Percentiles rank a stretch among this genome's conserved stretches.
Evolutionary conservation across 2,797 vertebrate species (phyloP).

Genomic region (Danionella dracula): DNA sequence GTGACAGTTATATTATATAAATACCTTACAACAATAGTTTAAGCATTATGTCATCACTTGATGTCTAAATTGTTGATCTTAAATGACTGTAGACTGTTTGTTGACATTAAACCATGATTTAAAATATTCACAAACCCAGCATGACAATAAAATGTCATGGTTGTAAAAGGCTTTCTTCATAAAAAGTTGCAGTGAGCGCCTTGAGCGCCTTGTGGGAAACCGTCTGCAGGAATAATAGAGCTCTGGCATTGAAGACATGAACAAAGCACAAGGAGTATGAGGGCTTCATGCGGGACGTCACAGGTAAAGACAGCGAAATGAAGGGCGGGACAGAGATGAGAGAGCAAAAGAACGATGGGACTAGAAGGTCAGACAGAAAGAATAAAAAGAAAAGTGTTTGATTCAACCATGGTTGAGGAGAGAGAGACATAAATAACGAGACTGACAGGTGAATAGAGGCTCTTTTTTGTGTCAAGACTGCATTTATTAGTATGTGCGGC

Average conservation of each 20-base stretch:
- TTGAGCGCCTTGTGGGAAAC: constrained; percentile 10
- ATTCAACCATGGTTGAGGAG: constrained; percentile 22
- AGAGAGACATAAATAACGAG: constrained; percentile 32
- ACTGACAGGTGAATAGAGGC: constrained; percentile 33
- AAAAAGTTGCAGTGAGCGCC: constrained; percentile 1
- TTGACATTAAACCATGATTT: neutral
- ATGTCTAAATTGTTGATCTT: neutral
- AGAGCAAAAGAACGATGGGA: constrained; percentile 18
- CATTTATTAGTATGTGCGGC: constrained; percentile 18
- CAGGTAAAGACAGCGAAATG: constrained; percentile 18
- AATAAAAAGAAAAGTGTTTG: constrained; percentile 15
- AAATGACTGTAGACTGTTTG: neutral
- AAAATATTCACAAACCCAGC: neutral
- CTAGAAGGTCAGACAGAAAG: constrained; percentile 25
- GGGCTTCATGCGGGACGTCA: constrained; percentile 15
- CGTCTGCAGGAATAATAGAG: constrained; percentile 2
- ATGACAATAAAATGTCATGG: neutral
- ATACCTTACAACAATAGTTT: too few relatives aligned
- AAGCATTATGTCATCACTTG: too few relatives aligned
- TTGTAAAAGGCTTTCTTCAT: neutral
- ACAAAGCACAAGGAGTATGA: constrained; percentile 20
- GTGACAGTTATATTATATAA: too few relatives aligned
- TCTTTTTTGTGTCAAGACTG: constrained; percentile 10
- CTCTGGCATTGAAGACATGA: neutral
- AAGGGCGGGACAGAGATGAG: constrained; percentile 31